phyloP scores from a whole-genome alignment of 2,113 vertebrate genomes.

The Chloroceryle aenea region DNA sequence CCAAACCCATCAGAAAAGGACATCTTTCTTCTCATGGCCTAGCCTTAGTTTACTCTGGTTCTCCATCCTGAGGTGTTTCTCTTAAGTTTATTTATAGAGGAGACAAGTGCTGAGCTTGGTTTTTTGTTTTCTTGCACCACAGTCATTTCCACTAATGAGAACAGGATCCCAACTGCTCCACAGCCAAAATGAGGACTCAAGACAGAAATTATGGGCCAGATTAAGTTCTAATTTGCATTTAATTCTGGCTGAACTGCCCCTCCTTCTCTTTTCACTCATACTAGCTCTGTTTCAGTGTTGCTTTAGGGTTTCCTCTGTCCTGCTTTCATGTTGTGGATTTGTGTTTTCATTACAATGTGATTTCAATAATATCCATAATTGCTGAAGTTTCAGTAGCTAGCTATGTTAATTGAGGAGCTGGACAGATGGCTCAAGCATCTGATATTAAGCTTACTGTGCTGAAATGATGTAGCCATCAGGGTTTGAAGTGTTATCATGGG shows the following conservation, averaged over 20 bases:
- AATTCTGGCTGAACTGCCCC: background rate
- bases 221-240: slow-evolving; percentile 45
- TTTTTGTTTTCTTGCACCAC: background rate
- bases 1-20: background rate
- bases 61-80: background rate
- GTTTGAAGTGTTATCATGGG: slow-evolving; percentile 49
- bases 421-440: slow-evolving; percentile 62
- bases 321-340: slow-evolving; percentile 14
- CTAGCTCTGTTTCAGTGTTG: background rate
- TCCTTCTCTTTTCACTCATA: background rate
- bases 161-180: slow-evolving; percentile 9
- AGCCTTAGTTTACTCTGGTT: background rate
- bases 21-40: background rate
- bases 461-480: slow-evolving; percentile 21
- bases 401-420: slow-evolving; percentile 33
- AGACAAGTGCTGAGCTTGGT: background rate
- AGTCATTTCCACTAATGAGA: slow-evolving; percentile 1
- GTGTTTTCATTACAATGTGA: slow-evolving; percentile 30
- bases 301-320: slow-evolving; percentile 46
- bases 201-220: background rate
- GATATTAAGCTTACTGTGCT: slow-evolving; percentile 22
- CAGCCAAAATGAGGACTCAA: slow-evolving; percentile 4
- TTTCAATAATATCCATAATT: slow-evolving; percentile 12
- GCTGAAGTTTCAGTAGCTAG: slow-evolving; percentile 47
- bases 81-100: background rate